Evolutionary conservation across 2,888 invertebrate species (phyloP).

Genomic region (Lutraria lutraria): DNA sequence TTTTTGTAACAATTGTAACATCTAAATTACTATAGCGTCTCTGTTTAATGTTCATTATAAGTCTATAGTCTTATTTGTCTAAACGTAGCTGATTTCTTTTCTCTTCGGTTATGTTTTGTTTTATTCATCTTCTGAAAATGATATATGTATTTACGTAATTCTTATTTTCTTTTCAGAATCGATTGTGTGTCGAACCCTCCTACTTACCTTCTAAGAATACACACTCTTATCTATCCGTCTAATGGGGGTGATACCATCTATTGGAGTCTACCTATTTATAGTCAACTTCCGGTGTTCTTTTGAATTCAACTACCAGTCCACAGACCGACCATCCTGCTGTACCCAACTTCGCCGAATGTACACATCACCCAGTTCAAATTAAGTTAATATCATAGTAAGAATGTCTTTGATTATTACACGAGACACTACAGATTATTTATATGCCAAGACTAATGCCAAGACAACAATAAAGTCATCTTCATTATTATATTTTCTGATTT

Average conservation of each 20-base stretch:
- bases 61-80: too few species aligned
- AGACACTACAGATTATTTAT: conserved; percentile 32
- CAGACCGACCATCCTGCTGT: neutral
- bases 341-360: neutral
- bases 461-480: neutral
- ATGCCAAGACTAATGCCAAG: conserved; percentile 28
- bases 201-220: conserved; percentile 18
- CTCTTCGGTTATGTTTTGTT: too few species aligned
- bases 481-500: neutral
- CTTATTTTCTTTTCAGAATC: conserved; percentile 23
- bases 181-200: conserved; percentile 30
- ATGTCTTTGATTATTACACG: conserved; percentile 13
- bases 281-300: neutral
- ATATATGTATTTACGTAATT: neutral
- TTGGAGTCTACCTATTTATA: neutral
- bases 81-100: too few species aligned
- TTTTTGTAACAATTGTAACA: too few species aligned
- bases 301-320: neutral
- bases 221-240: conserved; percentile 25
- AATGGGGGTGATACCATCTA: conserved; percentile 21
- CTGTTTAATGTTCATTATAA: too few species aligned
- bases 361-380: conserved; percentile 7
- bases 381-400: neutral
- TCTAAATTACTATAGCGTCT: too few species aligned
- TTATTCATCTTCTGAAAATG: neutral